These are phyloP conservation scores for Nudaria mundana DNA, from an alignment of 2,888 invertebrate species.

Conservation along the genomic window DNA sequence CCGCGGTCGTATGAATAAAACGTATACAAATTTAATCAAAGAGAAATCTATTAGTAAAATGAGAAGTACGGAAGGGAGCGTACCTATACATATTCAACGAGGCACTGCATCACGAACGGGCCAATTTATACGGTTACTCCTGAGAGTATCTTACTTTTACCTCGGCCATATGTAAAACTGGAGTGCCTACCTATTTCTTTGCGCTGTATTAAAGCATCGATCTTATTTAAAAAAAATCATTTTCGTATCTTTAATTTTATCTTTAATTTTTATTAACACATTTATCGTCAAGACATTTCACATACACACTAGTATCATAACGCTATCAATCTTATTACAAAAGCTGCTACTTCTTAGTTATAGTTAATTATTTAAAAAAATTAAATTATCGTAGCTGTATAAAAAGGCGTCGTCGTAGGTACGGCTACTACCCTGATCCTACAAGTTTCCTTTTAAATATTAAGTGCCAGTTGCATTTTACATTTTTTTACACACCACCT, in stretches of 20 bases:
- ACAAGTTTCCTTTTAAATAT: constrained; percentile 72
- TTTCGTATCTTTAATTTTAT: constrained; percentile 2
- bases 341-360: background rate
- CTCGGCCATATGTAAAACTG: constrained; percentile 76
- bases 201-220: constrained; percentile 37
- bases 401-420: constrained; percentile 26
- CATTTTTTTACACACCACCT: constrained; percentile 59
- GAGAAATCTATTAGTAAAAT: constrained; percentile 82
- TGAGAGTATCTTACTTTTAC: constrained; percentile 76
- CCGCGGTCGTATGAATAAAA: constrained; percentile 74
- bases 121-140: constrained; percentile 77
- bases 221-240: too few species aligned
- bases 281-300: background rate
- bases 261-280: constrained; percentile 37
- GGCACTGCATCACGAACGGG: constrained; percentile 79
- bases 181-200: constrained; percentile 62
- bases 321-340: background rate
- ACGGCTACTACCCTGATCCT: constrained; percentile 46
- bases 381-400: constrained; percentile 11
- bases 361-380: background rate
- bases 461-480: constrained; percentile 54
- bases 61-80: constrained; percentile 80
- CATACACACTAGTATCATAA: background rate
- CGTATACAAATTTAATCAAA: constrained; percentile 81
- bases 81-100: constrained; percentile 81